Conservation (phyloP, 2,113 vertebrate genomes). For the Triplophysa siluroides region DNA sequence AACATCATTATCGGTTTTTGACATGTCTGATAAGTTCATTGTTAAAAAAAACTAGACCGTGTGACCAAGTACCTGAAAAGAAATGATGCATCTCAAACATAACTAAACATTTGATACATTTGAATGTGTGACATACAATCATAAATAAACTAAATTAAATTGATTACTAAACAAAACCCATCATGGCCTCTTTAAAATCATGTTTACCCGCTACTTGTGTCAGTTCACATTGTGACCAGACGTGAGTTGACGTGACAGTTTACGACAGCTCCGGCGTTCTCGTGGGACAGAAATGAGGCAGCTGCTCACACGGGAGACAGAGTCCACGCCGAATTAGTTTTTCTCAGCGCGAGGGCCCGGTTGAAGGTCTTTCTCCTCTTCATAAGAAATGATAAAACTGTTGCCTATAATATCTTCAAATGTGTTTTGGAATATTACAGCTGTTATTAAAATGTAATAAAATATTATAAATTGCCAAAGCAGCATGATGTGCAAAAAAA, state of each 20-base stretch:
- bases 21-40: background rate
- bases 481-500: background rate
- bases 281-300: slow-evolving; percentile 58
- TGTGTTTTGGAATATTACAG: background rate
- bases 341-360: slow-evolving; percentile 26
- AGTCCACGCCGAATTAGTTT: slow-evolving; percentile 47
- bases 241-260: slow-evolving; percentile 59
- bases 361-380: slow-evolving; percentile 42
- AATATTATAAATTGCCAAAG: background rate
- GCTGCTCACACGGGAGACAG: slow-evolving; percentile 47
- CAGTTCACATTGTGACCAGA: slow-evolving; percentile 40
- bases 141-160: slow-evolving; percentile 42
- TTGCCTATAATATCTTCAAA: background rate
- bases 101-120: background rate
- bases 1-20: background rate
- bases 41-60: slow-evolving; percentile 1
- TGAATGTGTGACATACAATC: background rate
- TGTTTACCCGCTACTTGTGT: slow-evolving; percentile 43
- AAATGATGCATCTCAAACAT: background rate
- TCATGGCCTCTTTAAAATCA: slow-evolving; percentile 22
- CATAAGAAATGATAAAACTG: slow-evolving; percentile 14
- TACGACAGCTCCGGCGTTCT: slow-evolving; percentile 64
- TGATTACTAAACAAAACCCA: slow-evolving; percentile 47
- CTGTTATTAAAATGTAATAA: background rate
- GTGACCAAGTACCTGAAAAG: background rate